Evolutionary conservation across 2,113 vertebrate species (phyloP).

Genomic region (Heterocephalus glaber): DNA sequence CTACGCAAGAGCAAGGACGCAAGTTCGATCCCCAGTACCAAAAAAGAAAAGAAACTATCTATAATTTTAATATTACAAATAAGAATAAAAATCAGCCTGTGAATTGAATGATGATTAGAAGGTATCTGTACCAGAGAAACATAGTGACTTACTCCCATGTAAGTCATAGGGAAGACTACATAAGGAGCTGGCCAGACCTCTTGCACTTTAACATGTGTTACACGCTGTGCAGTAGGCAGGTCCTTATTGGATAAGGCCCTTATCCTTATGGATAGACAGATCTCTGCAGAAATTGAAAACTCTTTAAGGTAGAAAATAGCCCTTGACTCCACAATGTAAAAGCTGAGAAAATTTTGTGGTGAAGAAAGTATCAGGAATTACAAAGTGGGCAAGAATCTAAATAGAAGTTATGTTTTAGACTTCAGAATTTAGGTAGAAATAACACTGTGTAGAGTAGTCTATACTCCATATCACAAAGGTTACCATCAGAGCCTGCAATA

Average conservation of each 20-base stretch:
- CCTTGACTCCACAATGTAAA: not conserved
- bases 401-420: not conserved
- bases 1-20: too few species aligned
- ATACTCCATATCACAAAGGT: not conserved
- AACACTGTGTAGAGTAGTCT: not conserved
- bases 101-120: not conserved
- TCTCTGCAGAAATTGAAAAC: not conserved
- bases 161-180: not conserved
- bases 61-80: not conserved
- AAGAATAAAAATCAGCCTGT: not conserved
- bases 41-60: not conserved
- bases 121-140: not conserved
- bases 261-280: not conserved
- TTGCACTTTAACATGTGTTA: too few species aligned
- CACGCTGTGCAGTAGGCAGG: not conserved
- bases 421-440: not conserved
- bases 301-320: not conserved
- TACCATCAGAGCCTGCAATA: not conserved
- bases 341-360: not conserved
- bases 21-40: too few species aligned
- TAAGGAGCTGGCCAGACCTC: not conserved
- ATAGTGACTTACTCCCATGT: not conserved
- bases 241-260: not conserved
- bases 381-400: not conserved
- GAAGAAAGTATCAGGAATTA: not conserved